Base-by-base conservation (phyloP, 2,888 invertebrate genomes). In the Limnephilus auricula region DNA sequence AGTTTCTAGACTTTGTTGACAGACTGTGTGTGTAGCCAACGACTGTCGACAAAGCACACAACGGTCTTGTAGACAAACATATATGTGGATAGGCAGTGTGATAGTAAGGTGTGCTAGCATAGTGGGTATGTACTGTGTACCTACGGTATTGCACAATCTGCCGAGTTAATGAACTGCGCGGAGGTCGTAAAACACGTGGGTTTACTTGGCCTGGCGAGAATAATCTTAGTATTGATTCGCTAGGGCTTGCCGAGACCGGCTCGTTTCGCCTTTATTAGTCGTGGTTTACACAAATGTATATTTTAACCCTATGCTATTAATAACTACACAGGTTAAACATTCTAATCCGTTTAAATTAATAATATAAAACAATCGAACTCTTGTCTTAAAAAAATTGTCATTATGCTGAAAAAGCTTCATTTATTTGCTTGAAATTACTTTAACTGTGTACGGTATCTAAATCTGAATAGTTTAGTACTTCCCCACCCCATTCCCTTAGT, bases 161-260 rank as follows among this genome's bases (percentile, higher is more conserved):
- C 25, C 65, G 65, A 65, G 65, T 25, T n/a, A 65, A 65, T 65
- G 65, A 65, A 65, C 65, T 65, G 65, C 2, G 65, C 65, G 65
- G 65, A 65, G 65, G 65, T 65, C 65, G 65, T 65, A 65, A 65
- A 65, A 65, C 65, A 65, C 65, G 65, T 65, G 65, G 65, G 65
- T 65, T 65, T 65, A 65, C 65, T 25, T 25, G 65, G 1, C n/a
- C 25, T 25, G 9, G 65, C 5, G 65, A 65, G 65, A 65, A 65
- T n/a, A 65, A 65, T 65, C 65, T 65, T 65, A 4, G 25, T 65
- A 65, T 65, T 65, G 65, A 65, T 65, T 50, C 50, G 18, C 18
- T 18, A 12, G 13, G 12, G 2, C 45, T 45, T 50, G 18, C 50
- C 13, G 50, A 50, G 18, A 15, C 50, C 25, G 65, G n/a, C 9